Evolutionary conservation across 2,888 invertebrate genomes (phyloP).

Genomic region (Oxystoma pomonae): DNA sequence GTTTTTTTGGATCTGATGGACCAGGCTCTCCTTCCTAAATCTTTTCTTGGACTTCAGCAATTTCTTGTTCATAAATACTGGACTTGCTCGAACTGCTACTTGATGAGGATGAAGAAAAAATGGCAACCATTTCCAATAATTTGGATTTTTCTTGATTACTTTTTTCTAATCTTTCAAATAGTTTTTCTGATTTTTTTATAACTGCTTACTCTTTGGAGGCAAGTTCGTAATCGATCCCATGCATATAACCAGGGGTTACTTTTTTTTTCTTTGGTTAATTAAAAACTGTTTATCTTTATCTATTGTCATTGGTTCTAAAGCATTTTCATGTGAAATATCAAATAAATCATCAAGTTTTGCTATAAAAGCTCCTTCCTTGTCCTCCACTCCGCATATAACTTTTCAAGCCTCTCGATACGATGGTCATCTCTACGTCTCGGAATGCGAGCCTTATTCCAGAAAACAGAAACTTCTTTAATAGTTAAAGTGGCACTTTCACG

Average conservation of each 20-base stretch:
- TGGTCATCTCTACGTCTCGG: conserved; percentile 2
- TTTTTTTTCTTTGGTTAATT: background rate
- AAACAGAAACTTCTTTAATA: background rate
- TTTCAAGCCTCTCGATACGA: conserved; percentile 4
- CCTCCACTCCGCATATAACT: conserved; percentile 8
- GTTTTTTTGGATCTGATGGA: background rate
- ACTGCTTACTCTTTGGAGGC: background rate
- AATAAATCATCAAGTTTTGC: conserved; percentile 2
- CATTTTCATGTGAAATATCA: conserved; percentile 6
- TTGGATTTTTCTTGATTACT: background rate
- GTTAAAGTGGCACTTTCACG: too few relatives aligned
- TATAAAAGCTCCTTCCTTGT: too few relatives aligned
- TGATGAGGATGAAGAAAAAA: background rate
- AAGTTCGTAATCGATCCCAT: background rate
- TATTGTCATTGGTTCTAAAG: background rate
- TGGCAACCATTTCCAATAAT: background rate
- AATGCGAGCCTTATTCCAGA: background rate
- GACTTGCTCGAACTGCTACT: too few relatives aligned
- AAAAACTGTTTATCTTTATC: conserved; percentile 6
- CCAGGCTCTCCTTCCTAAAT: background rate
- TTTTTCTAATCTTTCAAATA: background rate
- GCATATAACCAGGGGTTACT: background rate
- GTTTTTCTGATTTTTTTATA: background rate
- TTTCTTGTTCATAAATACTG: too few relatives aligned
- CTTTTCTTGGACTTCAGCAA: background rate